Base-by-base conservation (phyloP, 1,140 invertebrate genomes). In the Dreissena polymorpha region DNA sequence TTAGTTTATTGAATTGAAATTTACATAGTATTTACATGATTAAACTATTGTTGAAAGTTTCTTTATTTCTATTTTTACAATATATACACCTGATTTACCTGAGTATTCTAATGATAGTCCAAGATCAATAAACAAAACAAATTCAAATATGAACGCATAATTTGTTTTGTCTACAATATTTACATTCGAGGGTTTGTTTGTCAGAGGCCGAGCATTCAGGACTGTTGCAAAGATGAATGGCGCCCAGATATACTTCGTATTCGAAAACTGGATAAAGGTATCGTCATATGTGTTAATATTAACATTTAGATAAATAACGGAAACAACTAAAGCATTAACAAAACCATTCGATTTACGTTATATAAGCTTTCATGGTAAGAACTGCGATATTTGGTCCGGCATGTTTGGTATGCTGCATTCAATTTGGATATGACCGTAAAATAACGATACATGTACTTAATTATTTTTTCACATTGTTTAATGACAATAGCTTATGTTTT, bases 211-310 rank as follows among this genome's bases (percentile, higher is more conserved):
- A 21, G 76, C 76, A 16, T 78, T 29, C 29, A 21, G 67, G 21
- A 29, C 49, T 55, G 76, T 78, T 8, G 57, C 63, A 50, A 67
- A 55, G 49, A 13, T 78, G 18, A 27, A 63, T 5, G 65, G 50
- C 16, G 39, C 49, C 27, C 76, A 78, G 27, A 69, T 78, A 27
- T 25, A 68, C 25, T 23, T 55, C 69, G 21, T 78, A 0, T 78
- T 68, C 51, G 27, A 25, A 12, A 23, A 51, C 16, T 78, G 76
- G 76, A 78, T 50, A 69, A 78, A 57, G 67, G 76, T 77, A 68
- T 67, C 29, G 63, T 21, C 12, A 16, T n/a, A n/a, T 3, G 2
- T 7, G 10, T n/a, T n/a, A 63, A 63, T 25, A 63, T n/a, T 63
- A 5, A 63, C 2, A n/a, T 25, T n/a, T 10, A 63, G 18, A 25